A percentile compares a stretch with the other conserved stretches of the same genome.
These are phyloP conservation scores for Xestia xanthographa DNA, from an alignment of 2,888 invertebrate genomes.

Conservation along the genomic window DNA sequence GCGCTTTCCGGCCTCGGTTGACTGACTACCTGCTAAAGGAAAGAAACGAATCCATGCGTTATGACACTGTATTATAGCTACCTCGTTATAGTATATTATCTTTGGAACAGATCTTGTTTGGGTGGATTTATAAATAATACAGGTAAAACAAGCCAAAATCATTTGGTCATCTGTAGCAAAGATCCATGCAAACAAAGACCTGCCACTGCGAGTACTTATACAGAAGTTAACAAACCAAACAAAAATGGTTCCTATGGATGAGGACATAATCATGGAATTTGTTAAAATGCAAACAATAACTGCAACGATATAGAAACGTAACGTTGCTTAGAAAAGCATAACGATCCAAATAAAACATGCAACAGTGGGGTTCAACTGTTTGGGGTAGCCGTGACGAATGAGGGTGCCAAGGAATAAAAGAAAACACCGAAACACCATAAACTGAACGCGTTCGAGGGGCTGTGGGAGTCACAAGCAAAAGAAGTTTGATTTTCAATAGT, in stretches of 20 bases:
- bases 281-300: constrained; percentile 34
- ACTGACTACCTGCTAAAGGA: constrained; percentile 85
- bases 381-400: constrained; percentile 83
- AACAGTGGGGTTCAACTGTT: constrained; percentile 77
- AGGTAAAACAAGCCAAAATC: constrained; percentile 31
- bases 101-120: constrained; percentile 53
- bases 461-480: constrained; percentile 67
- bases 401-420: constrained; percentile 86
- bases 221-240: constrained; percentile 19
- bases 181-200: constrained; percentile 31
- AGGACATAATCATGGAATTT: constrained; percentile 27
- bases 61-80: constrained; percentile 52
- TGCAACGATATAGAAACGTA: constrained; percentile 52
- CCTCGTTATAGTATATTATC: constrained; percentile 40
- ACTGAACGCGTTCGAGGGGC: constrained; percentile 74
- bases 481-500: constrained; percentile 57
- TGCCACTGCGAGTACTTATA: neutral
- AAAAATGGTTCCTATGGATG: constrained; percentile 34
- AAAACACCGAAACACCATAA: constrained; percentile 84
- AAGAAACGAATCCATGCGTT: constrained; percentile 74
- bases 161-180: constrained; percentile 31
- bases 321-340: constrained; percentile 58
- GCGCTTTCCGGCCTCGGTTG: constrained; percentile 82
- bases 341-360: constrained; percentile 71
- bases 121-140: constrained; percentile 39